Evolutionary conservation across 2,113 vertebrate genomes (phyloP).

Genomic region (Nothobranchius furzeri): DNA sequence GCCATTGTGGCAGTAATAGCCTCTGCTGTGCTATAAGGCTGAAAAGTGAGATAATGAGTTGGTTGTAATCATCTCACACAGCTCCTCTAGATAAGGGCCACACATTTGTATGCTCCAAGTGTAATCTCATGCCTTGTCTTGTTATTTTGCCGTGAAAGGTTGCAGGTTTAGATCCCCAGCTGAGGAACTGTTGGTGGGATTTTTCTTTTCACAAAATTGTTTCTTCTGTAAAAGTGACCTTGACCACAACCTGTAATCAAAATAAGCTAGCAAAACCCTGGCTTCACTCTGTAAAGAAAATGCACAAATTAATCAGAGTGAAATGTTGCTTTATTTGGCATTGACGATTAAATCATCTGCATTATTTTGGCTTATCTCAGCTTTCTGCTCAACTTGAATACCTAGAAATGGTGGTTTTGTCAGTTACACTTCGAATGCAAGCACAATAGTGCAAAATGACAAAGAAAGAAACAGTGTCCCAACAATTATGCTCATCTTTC

Average conservation of each 20-base stretch:
- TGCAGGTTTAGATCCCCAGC: conserved; percentile 50
- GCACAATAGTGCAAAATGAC: too few relatives aligned
- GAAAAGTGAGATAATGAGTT: conserved; percentile 60
- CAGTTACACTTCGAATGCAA: too few relatives aligned
- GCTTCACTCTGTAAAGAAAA: neutral
- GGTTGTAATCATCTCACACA: conserved; percentile 57
- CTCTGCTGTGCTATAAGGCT: conserved; percentile 44
- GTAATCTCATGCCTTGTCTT: conserved; percentile 26
- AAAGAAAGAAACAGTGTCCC: too few relatives aligned
- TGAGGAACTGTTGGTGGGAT: neutral
- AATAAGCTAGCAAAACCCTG: neutral
- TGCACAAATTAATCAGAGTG: neutral
- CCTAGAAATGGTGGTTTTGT: neutral
- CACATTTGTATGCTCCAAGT: conserved; percentile 41
- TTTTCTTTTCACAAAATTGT: neutral
- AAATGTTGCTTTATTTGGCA: neutral
- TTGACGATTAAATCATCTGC: neutral
- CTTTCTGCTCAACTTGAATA: neutral
- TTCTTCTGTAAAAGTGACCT: conserved; percentile 2
- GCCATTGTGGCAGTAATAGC: conserved; percentile 55
- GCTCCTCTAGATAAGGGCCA: conserved; percentile 53
- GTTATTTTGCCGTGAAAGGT: conserved; percentile 19
- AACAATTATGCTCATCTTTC: too few relatives aligned
- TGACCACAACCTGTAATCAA: conserved; percentile 8
- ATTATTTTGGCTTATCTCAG: too few relatives aligned